These are phyloP conservation scores for Tenthredo notha DNA, from an alignment of 2,888 invertebrate genomes.

Conservation along the genomic window DNA sequence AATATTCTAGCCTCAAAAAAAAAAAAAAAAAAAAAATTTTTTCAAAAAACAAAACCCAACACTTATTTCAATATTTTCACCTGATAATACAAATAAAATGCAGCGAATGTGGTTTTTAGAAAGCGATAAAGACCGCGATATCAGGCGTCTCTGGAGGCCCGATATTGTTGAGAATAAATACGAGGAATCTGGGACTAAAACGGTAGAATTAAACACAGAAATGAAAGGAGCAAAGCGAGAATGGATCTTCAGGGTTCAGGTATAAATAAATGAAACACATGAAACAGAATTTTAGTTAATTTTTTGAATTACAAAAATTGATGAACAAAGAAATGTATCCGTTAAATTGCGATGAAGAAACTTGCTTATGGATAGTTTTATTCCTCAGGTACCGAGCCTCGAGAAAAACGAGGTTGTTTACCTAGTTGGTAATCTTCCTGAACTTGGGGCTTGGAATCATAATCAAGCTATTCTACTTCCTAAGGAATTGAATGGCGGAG, in stretches of 20 bases:
- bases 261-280: constrained; percentile 58
- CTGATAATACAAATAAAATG: background rate
- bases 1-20: background rate
- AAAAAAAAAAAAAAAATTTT: background rate
- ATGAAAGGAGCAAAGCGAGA: constrained; percentile 76
- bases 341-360: no score
- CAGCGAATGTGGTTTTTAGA: constrained; percentile 67
- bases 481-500: constrained; percentile 67
- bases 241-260: constrained; percentile 76
- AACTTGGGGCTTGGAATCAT: constrained; percentile 76
- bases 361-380: background rate
- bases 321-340: no score
- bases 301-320: no score
- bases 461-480: constrained; percentile 74
- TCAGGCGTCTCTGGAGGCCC: constrained; percentile 60
- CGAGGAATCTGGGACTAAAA: background rate
- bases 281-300: background rate
- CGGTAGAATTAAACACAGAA: constrained; percentile 58
- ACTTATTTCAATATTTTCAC: background rate
- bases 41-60: no score
- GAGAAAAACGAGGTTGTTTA: constrained; percentile 75
- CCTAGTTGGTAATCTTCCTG: constrained; percentile 75
- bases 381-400: constrained; percentile 69
- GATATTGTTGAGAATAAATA: background rate
- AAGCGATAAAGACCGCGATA: constrained; percentile 61